Conservation (phyloP, 92 coral and sea anemone species). For the Phenganax stokvisi region DNA sequence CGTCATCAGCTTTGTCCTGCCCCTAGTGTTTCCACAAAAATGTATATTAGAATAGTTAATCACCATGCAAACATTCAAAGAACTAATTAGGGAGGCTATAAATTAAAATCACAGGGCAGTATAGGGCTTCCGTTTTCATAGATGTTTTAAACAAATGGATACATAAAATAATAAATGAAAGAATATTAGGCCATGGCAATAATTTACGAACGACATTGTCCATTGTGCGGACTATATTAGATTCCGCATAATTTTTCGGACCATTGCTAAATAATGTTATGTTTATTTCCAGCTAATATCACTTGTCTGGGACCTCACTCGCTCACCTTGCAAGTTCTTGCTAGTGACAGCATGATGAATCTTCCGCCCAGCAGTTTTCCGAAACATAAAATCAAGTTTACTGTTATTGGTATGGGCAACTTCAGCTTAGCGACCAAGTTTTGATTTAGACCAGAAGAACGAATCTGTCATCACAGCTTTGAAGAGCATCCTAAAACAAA, state of each 20-base stretch:
- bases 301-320: conserved; percentile 94
- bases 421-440: not conserved
- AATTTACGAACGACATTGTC: no score
- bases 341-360: conserved; percentile 75
- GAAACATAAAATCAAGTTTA: conserved; percentile 75
- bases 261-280: not conserved
- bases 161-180: no score
- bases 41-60: no score
- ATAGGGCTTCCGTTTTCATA: no score
- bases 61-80: no score
- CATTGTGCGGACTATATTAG: not conserved
- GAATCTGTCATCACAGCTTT: no score
- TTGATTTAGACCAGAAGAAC: no score
- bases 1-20: not conserved
- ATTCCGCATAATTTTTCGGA: not conserved
- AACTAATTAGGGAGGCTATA: not conserved
- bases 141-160: no score
- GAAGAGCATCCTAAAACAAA: no score
- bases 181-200: no score
- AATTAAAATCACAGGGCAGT: no score
- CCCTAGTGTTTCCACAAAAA: not conserved
- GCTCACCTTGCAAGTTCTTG: conserved; percentile 70
- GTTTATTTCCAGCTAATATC: conserved; percentile 59
- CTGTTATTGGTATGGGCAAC: conserved; percentile 66
- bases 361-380: conserved; percentile 76